These are phyloP conservation scores for Lynx canadensis DNA, from an alignment of 2,113 vertebrate species.

Conservation along the genomic window DNA sequence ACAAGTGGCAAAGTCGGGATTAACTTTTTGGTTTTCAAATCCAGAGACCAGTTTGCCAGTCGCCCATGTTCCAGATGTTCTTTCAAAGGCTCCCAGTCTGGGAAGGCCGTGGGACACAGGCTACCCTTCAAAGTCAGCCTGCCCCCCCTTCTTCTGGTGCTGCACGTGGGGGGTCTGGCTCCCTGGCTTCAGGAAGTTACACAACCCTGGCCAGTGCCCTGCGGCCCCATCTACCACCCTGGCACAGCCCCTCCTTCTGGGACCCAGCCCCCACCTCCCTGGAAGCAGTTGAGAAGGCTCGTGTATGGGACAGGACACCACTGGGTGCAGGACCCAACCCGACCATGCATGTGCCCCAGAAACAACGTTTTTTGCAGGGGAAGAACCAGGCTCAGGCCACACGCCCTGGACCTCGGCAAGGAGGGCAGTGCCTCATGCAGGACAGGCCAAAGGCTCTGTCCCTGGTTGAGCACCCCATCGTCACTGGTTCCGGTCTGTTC, in stretches of 20 bases:
- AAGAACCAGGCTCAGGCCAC: neutral
- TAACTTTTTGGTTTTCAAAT: conserved; percentile 77
- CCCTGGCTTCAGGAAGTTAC: conserved; percentile 77
- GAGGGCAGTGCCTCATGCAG: neutral
- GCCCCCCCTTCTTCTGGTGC: conserved; percentile 47
- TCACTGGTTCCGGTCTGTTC: neutral
- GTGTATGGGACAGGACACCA: neutral
- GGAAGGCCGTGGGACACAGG: conserved; percentile 79
- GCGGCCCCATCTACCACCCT: conserved; percentile 12
- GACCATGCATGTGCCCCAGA: neutral
- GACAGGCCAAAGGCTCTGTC: no score
- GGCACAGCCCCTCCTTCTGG: neutral
- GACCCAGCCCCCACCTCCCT: neutral
- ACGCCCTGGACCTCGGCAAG: neutral
- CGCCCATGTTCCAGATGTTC: conserved; percentile 86
- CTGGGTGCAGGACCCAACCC: neutral
- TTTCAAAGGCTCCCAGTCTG: conserved; percentile 84
- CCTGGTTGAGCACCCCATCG: neutral
- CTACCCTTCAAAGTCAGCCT: conserved; percentile 80
- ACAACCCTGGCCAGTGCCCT: conserved; percentile 60
- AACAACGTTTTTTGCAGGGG: no score
- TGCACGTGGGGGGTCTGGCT: conserved; percentile 74
- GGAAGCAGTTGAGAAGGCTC: neutral
- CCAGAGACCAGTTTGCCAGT: conserved; percentile 81
- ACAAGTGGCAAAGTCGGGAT: conserved; percentile 79